phyloP scores from a whole-genome alignment of 1,140 invertebrate genomes.

The Akabosia matsudoensis region DNA sequence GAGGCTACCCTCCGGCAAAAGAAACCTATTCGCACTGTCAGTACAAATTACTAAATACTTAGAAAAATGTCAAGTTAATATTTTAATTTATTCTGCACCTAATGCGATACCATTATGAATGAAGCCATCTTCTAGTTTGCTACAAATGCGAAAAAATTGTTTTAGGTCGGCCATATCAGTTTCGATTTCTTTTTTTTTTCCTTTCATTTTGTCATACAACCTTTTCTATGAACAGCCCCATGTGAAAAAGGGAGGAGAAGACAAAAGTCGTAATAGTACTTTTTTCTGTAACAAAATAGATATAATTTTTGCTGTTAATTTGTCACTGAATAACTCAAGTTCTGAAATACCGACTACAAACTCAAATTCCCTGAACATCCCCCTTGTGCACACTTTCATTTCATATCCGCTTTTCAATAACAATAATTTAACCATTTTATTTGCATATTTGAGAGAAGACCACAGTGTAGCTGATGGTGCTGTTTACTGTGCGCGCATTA shows the following conservation, averaged over 20 bases:
- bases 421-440: background rate
- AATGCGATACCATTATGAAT: too few species aligned
- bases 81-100: background rate
- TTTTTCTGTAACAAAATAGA: background rate
- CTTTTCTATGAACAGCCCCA: background rate
- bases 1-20: slow-evolving; percentile 45
- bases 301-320: background rate
- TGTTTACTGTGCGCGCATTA: too few species aligned
- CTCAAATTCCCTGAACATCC: too few species aligned
- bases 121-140: too few species aligned
- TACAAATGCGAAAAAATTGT: too few species aligned
- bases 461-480: background rate
- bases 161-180: too few species aligned
- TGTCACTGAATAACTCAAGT: background rate
- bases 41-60: background rate
- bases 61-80: background rate
- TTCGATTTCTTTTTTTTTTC: background rate
- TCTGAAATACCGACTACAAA: too few species aligned
- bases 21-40: slow-evolving; percentile 45
- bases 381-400: slow-evolving; percentile 10
- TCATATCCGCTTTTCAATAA: slow-evolving; percentile 5
- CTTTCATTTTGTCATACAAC: background rate
- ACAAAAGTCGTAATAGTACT: background rate
- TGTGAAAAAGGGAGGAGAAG: background rate
- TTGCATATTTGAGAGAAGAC: background rate